Evolutionary conservation across 1,140 invertebrate species (phyloP).

Genomic region (Brachionus paranguensis): DNA sequence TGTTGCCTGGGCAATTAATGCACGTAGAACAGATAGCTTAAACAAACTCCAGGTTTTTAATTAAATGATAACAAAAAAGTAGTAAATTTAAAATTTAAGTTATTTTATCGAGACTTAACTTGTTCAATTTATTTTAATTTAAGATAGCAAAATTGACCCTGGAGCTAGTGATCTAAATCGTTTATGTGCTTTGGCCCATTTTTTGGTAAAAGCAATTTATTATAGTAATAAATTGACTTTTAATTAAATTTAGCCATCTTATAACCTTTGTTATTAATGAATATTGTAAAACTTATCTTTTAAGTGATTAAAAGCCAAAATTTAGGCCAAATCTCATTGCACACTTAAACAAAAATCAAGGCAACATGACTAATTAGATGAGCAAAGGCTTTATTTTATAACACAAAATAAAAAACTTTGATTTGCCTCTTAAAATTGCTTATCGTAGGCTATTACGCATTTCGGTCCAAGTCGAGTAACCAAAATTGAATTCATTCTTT

Average conservation of each 20-base stretch:
- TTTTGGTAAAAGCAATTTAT: neutral
- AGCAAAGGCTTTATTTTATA: neutral
- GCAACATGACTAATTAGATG: neutral
- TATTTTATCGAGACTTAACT: neutral
- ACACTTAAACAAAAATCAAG: neutral
- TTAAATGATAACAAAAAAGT: neutral
- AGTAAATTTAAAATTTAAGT: neutral
- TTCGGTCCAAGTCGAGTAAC: neutral
- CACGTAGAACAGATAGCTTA: neutral
- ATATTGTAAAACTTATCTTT: neutral
- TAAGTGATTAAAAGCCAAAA: neutral
- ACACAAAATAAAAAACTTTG: neutral
- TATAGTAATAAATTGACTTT: neutral
- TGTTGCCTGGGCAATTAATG: neutral
- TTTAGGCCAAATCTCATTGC: neutral
- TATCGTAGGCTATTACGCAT: neutral
- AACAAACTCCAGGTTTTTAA: neutral
- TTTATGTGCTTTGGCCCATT: neutral
- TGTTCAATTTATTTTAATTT: neutral
- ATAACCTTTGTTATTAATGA: neutral
- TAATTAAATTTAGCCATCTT: neutral
- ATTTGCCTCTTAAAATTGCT: neutral
- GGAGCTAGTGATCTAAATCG: neutral
- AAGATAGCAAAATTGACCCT: neutral
- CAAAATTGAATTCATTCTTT: neutral